Percentiles rank a stretch among this genome's conserved stretches.
Conservation (phyloP, 2,888 invertebrate genomes). For the Scaptomyza polygonia region DNA sequence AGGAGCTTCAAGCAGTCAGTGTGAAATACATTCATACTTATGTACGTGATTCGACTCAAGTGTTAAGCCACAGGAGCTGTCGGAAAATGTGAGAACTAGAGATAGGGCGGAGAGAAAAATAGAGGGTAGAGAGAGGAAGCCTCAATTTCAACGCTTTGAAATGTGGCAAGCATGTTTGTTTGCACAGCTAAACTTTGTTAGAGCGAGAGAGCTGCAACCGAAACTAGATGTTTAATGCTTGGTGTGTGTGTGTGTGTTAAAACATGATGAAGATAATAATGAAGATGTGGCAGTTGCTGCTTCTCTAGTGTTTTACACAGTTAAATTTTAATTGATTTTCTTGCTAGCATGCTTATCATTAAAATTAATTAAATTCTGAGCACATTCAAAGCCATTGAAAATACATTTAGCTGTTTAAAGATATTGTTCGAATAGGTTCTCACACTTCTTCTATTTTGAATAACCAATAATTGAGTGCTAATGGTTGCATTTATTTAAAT, state of each 20-base stretch:
- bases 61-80: constrained; percentile 54
- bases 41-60: constrained; percentile 62
- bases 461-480: too few species aligned
- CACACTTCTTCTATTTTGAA: too few species aligned
- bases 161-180: constrained; percentile 39
- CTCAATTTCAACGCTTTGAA: constrained; percentile 14
- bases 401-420: too few species aligned
- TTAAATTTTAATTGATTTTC: background rate
- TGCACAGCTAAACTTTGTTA: constrained; percentile 25
- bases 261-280: constrained; percentile 1
- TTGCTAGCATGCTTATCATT: background rate
- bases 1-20: constrained; percentile 35
- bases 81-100: background rate
- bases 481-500: too few species aligned
- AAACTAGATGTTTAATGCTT: constrained; percentile 10
- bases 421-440: too few species aligned
- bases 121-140: background rate
- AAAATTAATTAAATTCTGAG: background rate
- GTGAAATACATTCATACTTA: constrained; percentile 14
- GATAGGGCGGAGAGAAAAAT: background rate
- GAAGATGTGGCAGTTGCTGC: background rate
- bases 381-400: too few species aligned
- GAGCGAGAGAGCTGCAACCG: constrained; percentile 11
- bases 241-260: background rate
- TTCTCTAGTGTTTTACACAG: background rate